Percentiles rank a stretch among this genome's conserved stretches.
These are phyloP conservation scores for Pachycephala philippinensis DNA, from an alignment of 2,113 vertebrate species.

Conservation along the genomic window DNA sequence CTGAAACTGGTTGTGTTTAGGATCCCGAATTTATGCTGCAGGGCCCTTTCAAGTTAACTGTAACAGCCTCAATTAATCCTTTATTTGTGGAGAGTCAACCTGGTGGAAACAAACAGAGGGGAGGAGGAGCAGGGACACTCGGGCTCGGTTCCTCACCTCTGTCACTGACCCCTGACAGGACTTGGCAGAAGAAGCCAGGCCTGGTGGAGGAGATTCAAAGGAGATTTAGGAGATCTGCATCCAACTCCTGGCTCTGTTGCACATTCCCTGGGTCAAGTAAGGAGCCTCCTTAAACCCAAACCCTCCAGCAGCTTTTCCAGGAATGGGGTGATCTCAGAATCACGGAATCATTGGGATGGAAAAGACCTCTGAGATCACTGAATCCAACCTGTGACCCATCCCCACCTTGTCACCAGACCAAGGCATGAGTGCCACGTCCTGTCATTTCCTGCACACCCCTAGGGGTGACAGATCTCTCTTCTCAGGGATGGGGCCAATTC, in stretches of 20 bases:
- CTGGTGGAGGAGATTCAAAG: neutral
- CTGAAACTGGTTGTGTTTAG: neutral
- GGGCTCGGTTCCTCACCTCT: neutral
- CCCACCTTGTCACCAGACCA: neutral
- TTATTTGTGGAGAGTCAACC: neutral
- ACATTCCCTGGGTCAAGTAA: neutral
- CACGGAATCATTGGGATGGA: fast-evolving
- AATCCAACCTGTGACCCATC: neutral
- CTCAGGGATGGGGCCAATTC: neutral
- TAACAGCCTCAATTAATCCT: neutral
- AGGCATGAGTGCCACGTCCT: neutral
- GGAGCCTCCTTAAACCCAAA: neutral
- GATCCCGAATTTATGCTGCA: neutral
- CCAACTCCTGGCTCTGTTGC: neutral
- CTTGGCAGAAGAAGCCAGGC: neutral
- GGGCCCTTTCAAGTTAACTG: neutral
- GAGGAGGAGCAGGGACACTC: neutral
- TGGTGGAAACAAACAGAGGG: neutral
- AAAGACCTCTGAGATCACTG: neutral
- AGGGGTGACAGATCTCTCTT: neutral
- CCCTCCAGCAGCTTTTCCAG: neutral
- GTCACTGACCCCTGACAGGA: neutral
- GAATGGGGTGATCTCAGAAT: too few species aligned
- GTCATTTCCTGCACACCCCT: neutral
- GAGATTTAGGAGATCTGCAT: neutral